phyloP scores from a whole-genome alignment of 2,888 invertebrate species.

The Tenodera sinensis region DNA sequence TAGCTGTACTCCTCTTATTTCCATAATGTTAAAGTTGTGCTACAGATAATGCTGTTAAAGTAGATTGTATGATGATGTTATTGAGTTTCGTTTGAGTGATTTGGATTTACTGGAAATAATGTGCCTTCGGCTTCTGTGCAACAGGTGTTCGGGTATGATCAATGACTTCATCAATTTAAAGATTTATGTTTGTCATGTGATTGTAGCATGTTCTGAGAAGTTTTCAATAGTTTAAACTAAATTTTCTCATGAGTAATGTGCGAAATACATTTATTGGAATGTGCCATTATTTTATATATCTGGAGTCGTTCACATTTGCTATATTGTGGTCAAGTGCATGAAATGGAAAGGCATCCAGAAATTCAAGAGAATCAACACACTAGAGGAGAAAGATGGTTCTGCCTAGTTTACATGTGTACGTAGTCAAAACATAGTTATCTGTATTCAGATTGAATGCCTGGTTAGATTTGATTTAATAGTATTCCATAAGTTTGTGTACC shows the following conservation, averaged over 20 bases:
- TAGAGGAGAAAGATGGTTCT: slow-evolving; percentile 24
- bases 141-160: slow-evolving; percentile 54
- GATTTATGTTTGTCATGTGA: neutral
- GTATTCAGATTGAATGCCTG: neutral
- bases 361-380: neutral
- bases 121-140: slow-evolving; percentile 52
- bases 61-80: neutral
- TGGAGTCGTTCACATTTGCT: neutral
- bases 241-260: neutral
- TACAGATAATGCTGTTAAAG: neutral
- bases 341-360: neutral
- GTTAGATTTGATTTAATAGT: neutral
- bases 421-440: neutral
- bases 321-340: neutral
- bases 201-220: neutral
- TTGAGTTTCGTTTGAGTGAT: neutral
- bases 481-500: too few relatives aligned
- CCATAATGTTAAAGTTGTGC: neutral
- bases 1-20: neutral
- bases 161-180: neutral
- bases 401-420: slow-evolving; percentile 9
- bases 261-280: neutral
- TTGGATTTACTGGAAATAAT: slow-evolving; percentile 35
- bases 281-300: neutral
- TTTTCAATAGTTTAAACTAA: neutral